These are phyloP conservation scores for Falco novaeseelandiae DNA, from an alignment of 2,797 vertebrate species.

Conservation along the genomic window DNA sequence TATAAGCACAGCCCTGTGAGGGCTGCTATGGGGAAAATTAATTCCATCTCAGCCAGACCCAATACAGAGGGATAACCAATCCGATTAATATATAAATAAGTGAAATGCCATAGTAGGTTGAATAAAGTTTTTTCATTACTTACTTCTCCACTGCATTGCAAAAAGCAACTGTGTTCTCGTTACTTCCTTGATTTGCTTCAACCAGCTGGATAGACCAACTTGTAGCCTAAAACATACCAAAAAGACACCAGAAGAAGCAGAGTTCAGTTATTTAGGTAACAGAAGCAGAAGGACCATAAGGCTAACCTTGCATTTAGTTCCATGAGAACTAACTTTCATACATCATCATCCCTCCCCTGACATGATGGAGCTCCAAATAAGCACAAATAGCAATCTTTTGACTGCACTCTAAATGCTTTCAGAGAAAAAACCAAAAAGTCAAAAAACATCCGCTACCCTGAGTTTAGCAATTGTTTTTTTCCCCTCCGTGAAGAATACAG, in stretches of 20 bases:
- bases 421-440: neutral
- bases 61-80: neutral
- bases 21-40: neutral
- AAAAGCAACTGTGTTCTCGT: slow-evolving; percentile 49
- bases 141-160: slow-evolving; percentile 66
- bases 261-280: neutral
- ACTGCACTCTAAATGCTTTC: neutral
- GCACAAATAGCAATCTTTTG: neutral
- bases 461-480: neutral
- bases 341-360: neutral
- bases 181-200: slow-evolving; percentile 62
- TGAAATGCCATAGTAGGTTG: neutral
- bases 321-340: neutral
- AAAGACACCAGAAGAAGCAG: neutral
- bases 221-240: slow-evolving; percentile 44
- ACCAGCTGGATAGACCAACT: slow-evolving; percentile 55
- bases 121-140: slow-evolving; percentile 33
- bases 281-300: neutral
- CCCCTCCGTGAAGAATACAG: neutral
- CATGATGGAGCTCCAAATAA: neutral
- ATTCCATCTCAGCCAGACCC: neutral
- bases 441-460: neutral
- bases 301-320: neutral
- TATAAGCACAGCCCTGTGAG: neutral
- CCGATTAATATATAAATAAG: neutral